phyloP scores from a whole-genome alignment of 2,113 vertebrate species.

The Catharus fuscescens region DNA sequence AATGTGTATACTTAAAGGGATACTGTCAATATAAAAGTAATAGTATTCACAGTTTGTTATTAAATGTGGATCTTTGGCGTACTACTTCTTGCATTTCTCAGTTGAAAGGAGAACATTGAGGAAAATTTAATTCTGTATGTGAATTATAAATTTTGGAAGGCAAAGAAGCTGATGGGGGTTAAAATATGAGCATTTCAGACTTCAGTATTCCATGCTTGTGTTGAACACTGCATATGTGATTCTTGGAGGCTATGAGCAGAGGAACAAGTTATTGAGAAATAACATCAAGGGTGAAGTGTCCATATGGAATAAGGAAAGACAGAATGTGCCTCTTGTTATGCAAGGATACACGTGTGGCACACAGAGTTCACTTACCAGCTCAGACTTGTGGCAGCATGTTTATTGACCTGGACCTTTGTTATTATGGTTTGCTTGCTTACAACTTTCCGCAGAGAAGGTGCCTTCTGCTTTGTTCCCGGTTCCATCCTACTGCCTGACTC shows the following conservation, averaged over 20 bases:
- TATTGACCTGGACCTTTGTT: background rate
- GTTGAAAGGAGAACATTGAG: background rate
- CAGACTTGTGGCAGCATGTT: background rate
- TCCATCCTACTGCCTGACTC: background rate
- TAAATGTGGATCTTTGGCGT: background rate
- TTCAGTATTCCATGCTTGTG: background rate
- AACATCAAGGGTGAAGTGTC: background rate
- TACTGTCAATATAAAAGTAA: background rate
- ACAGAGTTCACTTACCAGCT: background rate
- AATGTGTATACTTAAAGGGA: background rate
- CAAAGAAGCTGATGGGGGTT: background rate
- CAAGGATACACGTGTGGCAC: background rate
- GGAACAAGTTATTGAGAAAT: background rate
- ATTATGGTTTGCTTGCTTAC: background rate
- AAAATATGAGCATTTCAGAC: background rate
- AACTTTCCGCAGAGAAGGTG: background rate
- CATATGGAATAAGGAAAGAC: background rate
- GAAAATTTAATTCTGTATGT: background rate
- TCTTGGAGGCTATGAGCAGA: background rate
- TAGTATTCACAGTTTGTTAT: background rate
- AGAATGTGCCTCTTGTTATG: background rate
- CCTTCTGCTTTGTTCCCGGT: background rate
- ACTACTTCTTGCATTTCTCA: background rate
- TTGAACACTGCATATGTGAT: background rate
- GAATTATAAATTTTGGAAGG: background rate